Base-by-base conservation (phyloP, 1,140 invertebrate genomes). In the Brachionus sp. region DNA sequence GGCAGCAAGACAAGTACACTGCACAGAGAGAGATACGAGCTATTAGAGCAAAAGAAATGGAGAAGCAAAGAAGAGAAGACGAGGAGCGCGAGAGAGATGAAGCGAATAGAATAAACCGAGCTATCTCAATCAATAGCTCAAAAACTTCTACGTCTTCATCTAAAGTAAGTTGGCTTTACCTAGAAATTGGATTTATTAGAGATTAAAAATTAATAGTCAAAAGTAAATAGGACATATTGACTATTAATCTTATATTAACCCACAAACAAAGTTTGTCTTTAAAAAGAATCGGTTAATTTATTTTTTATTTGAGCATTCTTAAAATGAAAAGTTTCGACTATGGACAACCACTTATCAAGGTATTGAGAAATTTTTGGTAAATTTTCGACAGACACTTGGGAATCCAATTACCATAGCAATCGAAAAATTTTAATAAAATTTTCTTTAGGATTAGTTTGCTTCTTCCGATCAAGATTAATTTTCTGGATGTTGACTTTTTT, bases 21-120 rank as follows among this genome's bases (percentile, higher is more conserved):
- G 77, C 77, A n/a, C 77, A 80, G 39, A 80, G 57, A 25, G 77
- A 80, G 42, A 66, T 80, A 12, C 46, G 77, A 5, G 77, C 50
- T 9, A 80, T 80, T 9, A 6, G 77, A 35, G 77, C 77, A 12
- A 80, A 80, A 37, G 77, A 80, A 44, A 80, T 80, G 77, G 77
- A 80, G 33, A 80, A 80, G 25, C 77, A 80, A 37, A 13, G 77
- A 13, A 57, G 25, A 80, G 77, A 80, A 12, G 62, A 80, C 50
- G 77, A 80, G 29, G 77, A 80, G 57, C 19, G 37, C 12, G 77
- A 80, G 35, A 33, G 77, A 62, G 62, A 39, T 23, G 46, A 80
- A 19, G n/a, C 75, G 13, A 78, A 37, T 16, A 42, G 75, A 9
- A 62, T 78, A n/a, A 78, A 78, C 13, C 9, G 53, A 37, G 46